Base-by-base conservation (phyloP, 2,113 vertebrate genomes). In the Acrocephalus arundinaceus region DNA sequence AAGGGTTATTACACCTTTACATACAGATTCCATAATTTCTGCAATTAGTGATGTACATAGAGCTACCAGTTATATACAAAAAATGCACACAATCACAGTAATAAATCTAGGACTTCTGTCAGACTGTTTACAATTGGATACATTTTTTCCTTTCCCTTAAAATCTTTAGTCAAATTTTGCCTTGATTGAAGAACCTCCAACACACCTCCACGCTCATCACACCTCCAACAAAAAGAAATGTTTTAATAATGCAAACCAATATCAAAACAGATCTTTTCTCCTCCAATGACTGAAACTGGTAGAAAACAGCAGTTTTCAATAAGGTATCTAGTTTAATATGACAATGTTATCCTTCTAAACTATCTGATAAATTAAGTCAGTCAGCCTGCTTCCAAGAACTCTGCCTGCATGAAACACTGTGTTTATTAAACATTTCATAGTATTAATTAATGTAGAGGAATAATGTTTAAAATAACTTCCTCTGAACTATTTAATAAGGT, bases 201-300 rank as follows among this genome's bases (percentile, higher is more conserved):
- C 37, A 39, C 37, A 39, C 37, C 37, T 39, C 3, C 30, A 6
- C 7, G 28, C 41, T 77, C 15, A 45, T 30, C 0, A 0, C 6
- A 49, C 10, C 5, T 30, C 17, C 74, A 46, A 72, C 1, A 54
- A 57, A 87, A 75, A 54, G 5, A n/a, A 23, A 65, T 46, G 24
- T 8, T 35, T 77, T 86, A 51, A 84, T 33, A 66, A 39, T 24
- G 16, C 28, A 86, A 70, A 78, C 18, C 5, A 73, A 30, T 57
- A 57, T 24, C 43, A n/a, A 54, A 82, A 13, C 12, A 55, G 17
- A 54, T 7, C 13, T 23, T 6, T 13, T 92, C 52, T 95, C 22
- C 24, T 54, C 66, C 12, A 39, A 5, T 31, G 22, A 62, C 25
- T 41, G 6, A 58, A 65, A 85, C 5, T 28, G 33, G 25, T 59